Evolutionary conservation across 2,888 invertebrate genomes (phyloP).

Genomic region (Hirtodrosophila histrioides): DNA sequence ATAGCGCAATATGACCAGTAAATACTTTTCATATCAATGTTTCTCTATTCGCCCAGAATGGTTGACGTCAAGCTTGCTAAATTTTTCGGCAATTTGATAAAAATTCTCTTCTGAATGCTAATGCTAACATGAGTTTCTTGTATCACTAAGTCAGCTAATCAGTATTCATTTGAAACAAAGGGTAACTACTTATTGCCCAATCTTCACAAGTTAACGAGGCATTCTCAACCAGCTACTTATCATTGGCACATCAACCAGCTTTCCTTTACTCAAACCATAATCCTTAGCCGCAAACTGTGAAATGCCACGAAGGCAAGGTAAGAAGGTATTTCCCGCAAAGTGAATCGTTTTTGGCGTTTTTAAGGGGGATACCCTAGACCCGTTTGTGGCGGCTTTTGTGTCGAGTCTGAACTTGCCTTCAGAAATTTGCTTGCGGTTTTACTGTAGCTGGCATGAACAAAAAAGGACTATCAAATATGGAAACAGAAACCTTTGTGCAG

Average conservation of each 20-base stretch:
- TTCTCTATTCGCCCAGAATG: no score
- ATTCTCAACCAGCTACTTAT: constrained; percentile 7
- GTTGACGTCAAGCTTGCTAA: no score
- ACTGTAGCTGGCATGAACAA: constrained; percentile 26
- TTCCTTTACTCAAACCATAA: constrained; percentile 5
- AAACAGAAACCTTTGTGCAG: constrained; percentile 58
- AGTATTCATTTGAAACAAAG: no score
- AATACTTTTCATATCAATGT: no score
- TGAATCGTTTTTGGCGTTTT: constrained; percentile 41
- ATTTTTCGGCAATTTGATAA: no score
- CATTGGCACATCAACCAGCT: background rate
- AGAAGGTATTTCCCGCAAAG: constrained; percentile 13
- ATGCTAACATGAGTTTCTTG: no score
- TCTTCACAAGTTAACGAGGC: background rate
- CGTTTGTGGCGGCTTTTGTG: background rate
- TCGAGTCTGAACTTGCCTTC: constrained; percentile 30
- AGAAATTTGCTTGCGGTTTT: constrained; percentile 61
- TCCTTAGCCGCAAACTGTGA: constrained; percentile 2
- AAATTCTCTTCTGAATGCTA: no score
- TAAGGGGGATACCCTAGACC: background rate
- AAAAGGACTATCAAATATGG: constrained; percentile 25
- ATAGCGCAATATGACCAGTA: no score
- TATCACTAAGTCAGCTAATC: no score
- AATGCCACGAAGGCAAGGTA: background rate
- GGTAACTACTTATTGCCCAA: no score